Evolutionary conservation across 1,140 invertebrate species (phyloP).

Genomic region (Drosophila novamexicana): DNA sequence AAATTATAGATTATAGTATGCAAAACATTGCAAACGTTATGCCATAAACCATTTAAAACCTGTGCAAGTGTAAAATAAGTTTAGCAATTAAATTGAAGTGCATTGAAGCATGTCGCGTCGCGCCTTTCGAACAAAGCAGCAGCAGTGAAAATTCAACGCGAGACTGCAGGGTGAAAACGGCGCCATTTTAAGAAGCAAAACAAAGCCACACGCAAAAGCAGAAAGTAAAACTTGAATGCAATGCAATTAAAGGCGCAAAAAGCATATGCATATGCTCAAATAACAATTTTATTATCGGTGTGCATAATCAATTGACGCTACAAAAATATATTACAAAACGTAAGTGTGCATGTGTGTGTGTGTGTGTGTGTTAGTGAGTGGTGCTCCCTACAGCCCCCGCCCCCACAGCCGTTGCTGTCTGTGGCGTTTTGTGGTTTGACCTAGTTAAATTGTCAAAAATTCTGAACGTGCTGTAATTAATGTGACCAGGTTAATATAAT

Average conservation of each 20-base stretch:
- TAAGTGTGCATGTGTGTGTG: conserved; percentile 58
- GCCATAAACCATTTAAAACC: conserved; percentile 31
- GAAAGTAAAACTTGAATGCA: conserved; percentile 65
- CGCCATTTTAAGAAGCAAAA: conserved; percentile 83
- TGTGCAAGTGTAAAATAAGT: conserved; percentile 26
- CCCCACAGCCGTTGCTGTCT: conserved; percentile 14
- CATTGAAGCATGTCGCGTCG: conserved; percentile 54
- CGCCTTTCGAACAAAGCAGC: conserved; percentile 67
- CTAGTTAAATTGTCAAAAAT: conserved; percentile 70
- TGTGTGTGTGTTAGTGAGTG: conserved; percentile 17
- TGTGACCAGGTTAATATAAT: conserved; percentile 40
- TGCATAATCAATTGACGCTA: conserved; percentile 49
- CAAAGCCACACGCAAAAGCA: conserved; percentile 64
- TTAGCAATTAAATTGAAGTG: conserved; percentile 29
- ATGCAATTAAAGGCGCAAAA: conserved; percentile 59
- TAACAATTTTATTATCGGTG: conserved; percentile 38
- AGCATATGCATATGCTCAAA: conserved; percentile 46
- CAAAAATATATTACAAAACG: conserved; percentile 55
- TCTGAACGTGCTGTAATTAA: conserved; percentile 44
- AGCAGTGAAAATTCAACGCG: conserved; percentile 62
- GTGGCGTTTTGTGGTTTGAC: conserved; percentile 61
- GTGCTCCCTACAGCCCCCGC: conserved; percentile 3
- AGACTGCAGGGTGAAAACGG: conserved; percentile 74
- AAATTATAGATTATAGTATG: conserved; percentile 31
- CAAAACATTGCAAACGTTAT: conserved; percentile 34